phyloP scores from a whole-genome alignment of 2,888 invertebrate genomes.

The Drosophila testacea region DNA sequence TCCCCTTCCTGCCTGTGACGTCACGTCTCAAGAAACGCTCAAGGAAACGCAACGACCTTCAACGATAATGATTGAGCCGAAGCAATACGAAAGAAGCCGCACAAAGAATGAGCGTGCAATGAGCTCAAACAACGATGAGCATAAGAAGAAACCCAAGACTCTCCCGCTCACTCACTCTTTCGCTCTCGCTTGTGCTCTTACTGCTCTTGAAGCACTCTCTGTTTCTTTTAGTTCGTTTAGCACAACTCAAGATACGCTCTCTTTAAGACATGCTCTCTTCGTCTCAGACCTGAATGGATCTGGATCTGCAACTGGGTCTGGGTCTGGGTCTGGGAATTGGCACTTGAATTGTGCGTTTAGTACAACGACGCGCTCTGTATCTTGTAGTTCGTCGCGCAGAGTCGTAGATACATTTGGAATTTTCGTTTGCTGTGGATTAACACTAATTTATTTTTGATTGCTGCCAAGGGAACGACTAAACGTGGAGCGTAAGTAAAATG shows the following conservation, averaged over 20 bases:
- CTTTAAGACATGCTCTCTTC: slow-evolving; percentile 39
- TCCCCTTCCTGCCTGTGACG: slow-evolving; percentile 72
- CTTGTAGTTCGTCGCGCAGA: slow-evolving; percentile 67
- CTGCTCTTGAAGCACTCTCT: slow-evolving; percentile 7
- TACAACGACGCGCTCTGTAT: slow-evolving; percentile 69
- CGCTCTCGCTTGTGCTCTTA: slow-evolving; percentile 2
- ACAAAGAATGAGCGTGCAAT: slow-evolving; percentile 45
- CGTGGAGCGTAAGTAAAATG: slow-evolving; percentile 62
- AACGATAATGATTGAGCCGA: slow-evolving; percentile 42
- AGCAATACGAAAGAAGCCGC: slow-evolving; percentile 28
- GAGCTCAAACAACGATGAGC: slow-evolving; percentile 37
- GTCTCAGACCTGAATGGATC: slow-evolving; percentile 55
- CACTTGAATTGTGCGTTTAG: slow-evolving; percentile 56
- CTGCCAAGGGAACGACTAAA: slow-evolving; percentile 44
- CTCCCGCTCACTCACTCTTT: slow-evolving; percentile 11
- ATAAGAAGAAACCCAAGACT: slow-evolving; percentile 23
- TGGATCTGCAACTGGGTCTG: slow-evolving; percentile 4
- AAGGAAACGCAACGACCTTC: slow-evolving; percentile 80
- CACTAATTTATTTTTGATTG: slow-evolving; percentile 77
- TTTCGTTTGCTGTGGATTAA: slow-evolving; percentile 58
- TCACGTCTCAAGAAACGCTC: slow-evolving; percentile 69
- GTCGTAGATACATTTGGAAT: slow-evolving; percentile 28
- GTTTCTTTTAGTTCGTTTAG: slow-evolving; percentile 35
- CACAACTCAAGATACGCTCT: slow-evolving; percentile 36
- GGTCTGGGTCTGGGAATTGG: slow-evolving; percentile 21